Conservation (phyloP, 2,888 invertebrate species). For the Tanaodytes sp. region DNA sequence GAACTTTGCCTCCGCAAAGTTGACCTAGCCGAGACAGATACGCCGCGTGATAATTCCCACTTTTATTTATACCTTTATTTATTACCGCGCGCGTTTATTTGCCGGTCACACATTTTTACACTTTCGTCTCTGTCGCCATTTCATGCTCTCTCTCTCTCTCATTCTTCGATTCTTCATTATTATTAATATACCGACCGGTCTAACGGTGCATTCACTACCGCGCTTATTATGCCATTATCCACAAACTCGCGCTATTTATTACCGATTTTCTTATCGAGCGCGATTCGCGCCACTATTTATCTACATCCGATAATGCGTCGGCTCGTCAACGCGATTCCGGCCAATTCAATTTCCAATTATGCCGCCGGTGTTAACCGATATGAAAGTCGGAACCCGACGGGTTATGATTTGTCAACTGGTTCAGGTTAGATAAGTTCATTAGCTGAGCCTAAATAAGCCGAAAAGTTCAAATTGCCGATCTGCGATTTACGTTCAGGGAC, state of each 20-base stretch:
- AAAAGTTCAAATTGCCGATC: too few relatives aligned
- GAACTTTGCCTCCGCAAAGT: not conserved
- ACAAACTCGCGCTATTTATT: constrained; percentile 37
- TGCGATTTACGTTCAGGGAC: too few relatives aligned
- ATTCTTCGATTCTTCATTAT: too few relatives aligned
- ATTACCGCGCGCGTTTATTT: too few relatives aligned
- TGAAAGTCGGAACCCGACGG: constrained; percentile 11
- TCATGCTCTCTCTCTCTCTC: too few relatives aligned
- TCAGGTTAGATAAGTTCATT: constrained; percentile 10
- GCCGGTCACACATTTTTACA: too few relatives aligned
- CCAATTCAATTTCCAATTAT: constrained; percentile 25
- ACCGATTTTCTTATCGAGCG: constrained; percentile 10
- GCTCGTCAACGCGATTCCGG: constrained; percentile 23
- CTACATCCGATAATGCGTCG: constrained; percentile 18
- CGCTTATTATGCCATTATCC: constrained; percentile 42
- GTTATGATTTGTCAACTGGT: constrained; percentile 18
- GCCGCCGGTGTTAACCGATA: constrained; percentile 7
- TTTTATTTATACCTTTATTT: too few relatives aligned
- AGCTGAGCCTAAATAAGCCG: not conserved
- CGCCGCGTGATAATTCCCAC: not conserved
- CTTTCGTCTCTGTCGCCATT: too few relatives aligned
- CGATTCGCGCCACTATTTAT: constrained; percentile 39
- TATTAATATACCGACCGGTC: too few relatives aligned
- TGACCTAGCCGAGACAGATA: constrained; percentile 19
- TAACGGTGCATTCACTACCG: constrained; percentile 46